Evolutionary conservation across 2,797 vertebrate genomes (phyloP).

Genomic region (Thripadectes ignobilis): DNA sequence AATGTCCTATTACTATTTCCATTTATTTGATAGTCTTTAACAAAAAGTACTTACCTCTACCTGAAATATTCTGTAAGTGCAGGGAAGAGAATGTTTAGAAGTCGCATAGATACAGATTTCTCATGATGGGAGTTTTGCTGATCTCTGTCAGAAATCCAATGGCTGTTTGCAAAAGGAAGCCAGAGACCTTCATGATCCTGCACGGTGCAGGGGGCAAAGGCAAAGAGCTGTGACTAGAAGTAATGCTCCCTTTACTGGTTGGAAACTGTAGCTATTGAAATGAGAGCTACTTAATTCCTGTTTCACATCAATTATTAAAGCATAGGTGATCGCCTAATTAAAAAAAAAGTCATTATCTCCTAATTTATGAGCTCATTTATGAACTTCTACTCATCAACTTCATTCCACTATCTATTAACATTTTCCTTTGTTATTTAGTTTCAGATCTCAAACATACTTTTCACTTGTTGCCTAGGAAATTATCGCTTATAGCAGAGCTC

Average conservation of each 20-base stretch:
- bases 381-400: slow-evolving; percentile 6
- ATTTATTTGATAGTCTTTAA: not conserved
- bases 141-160: not conserved
- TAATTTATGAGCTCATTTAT: slow-evolving; percentile 40
- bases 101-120: not conserved
- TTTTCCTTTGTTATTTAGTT: slow-evolving; percentile 45
- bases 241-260: not conserved
- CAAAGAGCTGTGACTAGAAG: not conserved
- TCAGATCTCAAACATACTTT: slow-evolving; percentile 33
- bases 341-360: slow-evolving; percentile 29
- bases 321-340: slow-evolving; percentile 16
- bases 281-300: not conserved
- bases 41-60: not conserved
- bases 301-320: slow-evolving; percentile 41
- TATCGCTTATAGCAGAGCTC: slow-evolving; percentile 30
- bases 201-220: not conserved
- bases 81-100: not conserved
- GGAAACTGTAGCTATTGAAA: not conserved
- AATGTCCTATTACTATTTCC: not conserved
- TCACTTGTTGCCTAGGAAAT: slow-evolving; percentile 68
- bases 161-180: not conserved
- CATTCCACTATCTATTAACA: slow-evolving; percentile 22
- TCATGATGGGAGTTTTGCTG: not conserved
- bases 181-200: not conserved
- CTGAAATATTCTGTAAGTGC: not conserved